Conservation (phyloP, 2,113 vertebrate genomes). For the Paraplagusia blochii region DNA sequence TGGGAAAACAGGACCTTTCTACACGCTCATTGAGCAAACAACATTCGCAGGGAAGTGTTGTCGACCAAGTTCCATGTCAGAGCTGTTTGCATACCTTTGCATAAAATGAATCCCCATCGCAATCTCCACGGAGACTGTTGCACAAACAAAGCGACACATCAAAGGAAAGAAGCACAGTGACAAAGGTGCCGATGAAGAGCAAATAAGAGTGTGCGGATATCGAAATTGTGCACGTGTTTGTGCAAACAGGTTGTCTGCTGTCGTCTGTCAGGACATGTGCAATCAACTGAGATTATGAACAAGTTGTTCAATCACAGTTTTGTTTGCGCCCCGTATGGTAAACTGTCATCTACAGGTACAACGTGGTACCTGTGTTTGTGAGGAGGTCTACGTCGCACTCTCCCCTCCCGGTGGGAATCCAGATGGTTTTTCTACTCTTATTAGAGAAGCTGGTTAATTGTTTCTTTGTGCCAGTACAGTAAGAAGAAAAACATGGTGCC, state of each 20-base stretch:
- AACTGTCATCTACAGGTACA: too few species aligned
- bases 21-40: slow-evolving; percentile 74
- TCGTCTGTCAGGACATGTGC: slow-evolving; percentile 21
- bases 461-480: background rate
- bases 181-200: slow-evolving; percentile 37
- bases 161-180: slow-evolving; percentile 70
- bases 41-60: slow-evolving; percentile 74
- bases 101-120: slow-evolving; percentile 74
- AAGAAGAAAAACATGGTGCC: background rate
- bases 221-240: background rate
- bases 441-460: background rate
- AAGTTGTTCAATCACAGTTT: slow-evolving; percentile 8
- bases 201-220: background rate
- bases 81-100: slow-evolving; percentile 77
- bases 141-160: slow-evolving; percentile 54
- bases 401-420: background rate
- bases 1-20: slow-evolving; percentile 56
- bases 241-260: background rate
- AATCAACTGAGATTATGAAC: slow-evolving; percentile 35
- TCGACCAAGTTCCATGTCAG: slow-evolving; percentile 69
- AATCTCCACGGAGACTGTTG: slow-evolving; percentile 66
- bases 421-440: background rate
- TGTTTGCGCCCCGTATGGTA: too few species aligned
- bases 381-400: too few species aligned
- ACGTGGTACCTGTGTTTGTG: too few species aligned